phyloP scores from a whole-genome alignment of 92 coral and sea anemone species.

The Porites cylindrica region DNA sequence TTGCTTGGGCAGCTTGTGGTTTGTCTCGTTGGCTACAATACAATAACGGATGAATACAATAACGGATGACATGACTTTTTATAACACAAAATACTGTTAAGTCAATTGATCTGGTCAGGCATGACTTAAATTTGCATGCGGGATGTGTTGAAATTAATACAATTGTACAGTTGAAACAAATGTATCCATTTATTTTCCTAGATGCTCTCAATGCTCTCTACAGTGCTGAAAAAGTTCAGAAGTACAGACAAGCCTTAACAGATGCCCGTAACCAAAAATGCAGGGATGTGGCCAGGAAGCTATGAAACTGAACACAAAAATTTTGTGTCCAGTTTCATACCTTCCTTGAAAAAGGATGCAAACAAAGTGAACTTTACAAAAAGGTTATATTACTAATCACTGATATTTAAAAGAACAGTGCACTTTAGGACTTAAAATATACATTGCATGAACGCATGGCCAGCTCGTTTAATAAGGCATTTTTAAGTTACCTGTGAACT shows the following conservation, averaged over 20 bases:
- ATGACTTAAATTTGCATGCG: neutral
- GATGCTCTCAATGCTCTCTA: slow-evolving; percentile 14
- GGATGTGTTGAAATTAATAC: neutral
- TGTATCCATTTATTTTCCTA: neutral
- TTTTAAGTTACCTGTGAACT: too few relatives aligned
- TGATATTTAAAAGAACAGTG: too few relatives aligned
- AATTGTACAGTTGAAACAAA: neutral
- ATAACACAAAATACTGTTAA: neutral
- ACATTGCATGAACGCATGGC: too few relatives aligned
- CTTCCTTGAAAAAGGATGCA: neutral
- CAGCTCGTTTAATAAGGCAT: too few relatives aligned
- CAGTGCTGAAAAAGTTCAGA: slow-evolving; percentile 9
- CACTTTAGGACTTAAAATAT: too few relatives aligned
- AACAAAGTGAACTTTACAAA: neutral
- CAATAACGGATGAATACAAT: neutral
- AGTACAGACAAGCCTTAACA: slow-evolving; percentile 11
- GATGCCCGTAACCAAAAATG: slow-evolving; percentile 26
- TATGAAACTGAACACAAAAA: neutral
- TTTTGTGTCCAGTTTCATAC: neutral
- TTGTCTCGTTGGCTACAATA: neutral
- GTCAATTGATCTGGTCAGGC: neutral
- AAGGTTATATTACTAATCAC: neutral
- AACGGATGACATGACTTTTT: neutral
- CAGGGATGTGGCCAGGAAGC: slow-evolving; percentile 16
- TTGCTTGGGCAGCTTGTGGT: neutral